These are phyloP conservation scores for Epinephelus fuscoguttatus DNA, from an alignment of 2,113 vertebrate species.

Conservation along the genomic window DNA sequence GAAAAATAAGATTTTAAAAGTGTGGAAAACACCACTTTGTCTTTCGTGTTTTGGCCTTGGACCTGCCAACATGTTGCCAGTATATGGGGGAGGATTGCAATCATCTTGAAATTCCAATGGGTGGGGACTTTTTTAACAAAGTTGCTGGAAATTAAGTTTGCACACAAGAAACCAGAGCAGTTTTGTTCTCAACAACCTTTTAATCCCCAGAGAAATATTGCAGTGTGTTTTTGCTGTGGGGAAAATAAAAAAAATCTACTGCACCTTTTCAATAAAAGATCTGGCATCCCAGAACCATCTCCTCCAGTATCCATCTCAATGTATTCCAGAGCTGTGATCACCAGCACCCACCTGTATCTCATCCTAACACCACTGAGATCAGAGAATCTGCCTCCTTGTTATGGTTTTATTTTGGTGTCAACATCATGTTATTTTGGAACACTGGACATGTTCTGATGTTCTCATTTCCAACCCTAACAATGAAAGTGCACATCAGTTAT, in stretches of 20 bases:
- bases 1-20: not conserved
- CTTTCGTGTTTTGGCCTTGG: not conserved
- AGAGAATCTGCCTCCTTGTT: not conserved
- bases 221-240: not conserved
- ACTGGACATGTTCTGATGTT: slow-evolving; percentile 6
- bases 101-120: slow-evolving; percentile 1
- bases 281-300: not conserved
- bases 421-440: not conserved
- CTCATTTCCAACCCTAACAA: slow-evolving; percentile 8
- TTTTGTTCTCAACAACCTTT: not conserved
- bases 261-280: not conserved
- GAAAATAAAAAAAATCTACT: not conserved
- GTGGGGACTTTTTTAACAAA: slow-evolving; percentile 3
- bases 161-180: not conserved
- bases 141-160: slow-evolving; percentile 4
- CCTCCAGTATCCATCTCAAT: not conserved
- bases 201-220: slow-evolving; percentile 5
- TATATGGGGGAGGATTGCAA: slow-evolving; percentile 10
- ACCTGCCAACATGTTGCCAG: not conserved
- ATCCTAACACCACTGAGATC: not conserved
- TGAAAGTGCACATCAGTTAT: slow-evolving; percentile 35
- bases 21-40: not conserved
- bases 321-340: not conserved
- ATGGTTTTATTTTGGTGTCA: not conserved
- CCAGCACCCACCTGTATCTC: not conserved